phyloP scores from a whole-genome alignment of 1,140 invertebrate species.

The Mylabris phalerata region DNA sequence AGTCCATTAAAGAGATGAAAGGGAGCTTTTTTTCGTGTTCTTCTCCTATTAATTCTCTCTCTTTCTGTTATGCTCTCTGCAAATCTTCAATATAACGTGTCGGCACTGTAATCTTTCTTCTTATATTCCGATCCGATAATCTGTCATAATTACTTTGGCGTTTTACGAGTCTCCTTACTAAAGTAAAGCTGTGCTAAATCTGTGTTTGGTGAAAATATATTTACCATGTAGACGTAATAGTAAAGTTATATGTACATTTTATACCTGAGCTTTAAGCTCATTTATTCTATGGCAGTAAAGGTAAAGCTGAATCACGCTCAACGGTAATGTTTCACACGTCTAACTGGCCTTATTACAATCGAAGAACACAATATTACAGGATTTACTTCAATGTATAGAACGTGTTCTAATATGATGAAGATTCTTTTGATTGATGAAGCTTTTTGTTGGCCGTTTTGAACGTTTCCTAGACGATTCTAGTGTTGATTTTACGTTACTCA shows the following conservation, averaged over 20 bases:
- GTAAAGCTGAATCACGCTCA: not conserved
- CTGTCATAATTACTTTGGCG: not conserved
- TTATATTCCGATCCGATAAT: not conserved
- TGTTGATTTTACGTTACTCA: constrained; percentile 8
- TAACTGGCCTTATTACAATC: constrained; percentile 6
- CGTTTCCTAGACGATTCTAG: constrained; percentile 8
- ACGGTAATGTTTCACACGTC: constrained; percentile 11
- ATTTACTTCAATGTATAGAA: constrained; percentile 12
- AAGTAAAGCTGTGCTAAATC: too few relatives aligned
- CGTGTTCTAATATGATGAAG: constrained; percentile 12
- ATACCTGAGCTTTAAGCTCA: not conserved
- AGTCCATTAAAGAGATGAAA: constrained; percentile 9
- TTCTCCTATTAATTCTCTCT: constrained; percentile 9
- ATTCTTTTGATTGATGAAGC: constrained; percentile 7
- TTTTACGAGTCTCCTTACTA: too few relatives aligned
- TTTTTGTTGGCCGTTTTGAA: constrained; percentile 5
- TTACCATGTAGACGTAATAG: too few relatives aligned
- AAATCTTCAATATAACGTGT: too few relatives aligned
- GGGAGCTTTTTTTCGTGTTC: not conserved
- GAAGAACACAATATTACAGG: constrained; percentile 13
- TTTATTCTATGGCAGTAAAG: not conserved
- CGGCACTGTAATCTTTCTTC: not conserved
- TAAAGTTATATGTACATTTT: not conserved
- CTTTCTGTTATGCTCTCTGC: too few relatives aligned
- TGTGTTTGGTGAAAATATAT: too few relatives aligned